These are phyloP conservation scores for Sylvilagus floridanus DNA, from an alignment of 2,797 vertebrate genomes.

Conservation along the genomic window DNA sequence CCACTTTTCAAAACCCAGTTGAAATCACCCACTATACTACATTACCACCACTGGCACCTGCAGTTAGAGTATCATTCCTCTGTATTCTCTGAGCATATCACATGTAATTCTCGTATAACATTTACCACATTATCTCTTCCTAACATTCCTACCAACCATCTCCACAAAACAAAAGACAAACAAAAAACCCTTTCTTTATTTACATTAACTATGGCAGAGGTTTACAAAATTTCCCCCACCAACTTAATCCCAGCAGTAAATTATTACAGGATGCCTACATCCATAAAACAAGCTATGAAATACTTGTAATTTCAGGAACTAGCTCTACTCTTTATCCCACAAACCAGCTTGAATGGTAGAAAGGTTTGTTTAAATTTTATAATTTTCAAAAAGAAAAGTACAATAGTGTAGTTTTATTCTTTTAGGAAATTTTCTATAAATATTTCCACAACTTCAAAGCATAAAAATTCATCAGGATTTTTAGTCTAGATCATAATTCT, in stretches of 20 bases:
- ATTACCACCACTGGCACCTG: background rate
- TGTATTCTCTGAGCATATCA: background rate
- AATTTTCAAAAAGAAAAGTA: slow-evolving; percentile 19
- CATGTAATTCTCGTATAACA: background rate
- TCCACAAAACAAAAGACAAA: background rate
- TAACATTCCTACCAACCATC: background rate
- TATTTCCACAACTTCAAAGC: slow-evolving; percentile 30
- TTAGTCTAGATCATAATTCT: background rate
- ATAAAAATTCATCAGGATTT: slow-evolving; percentile 42
- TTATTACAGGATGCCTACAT: background rate
- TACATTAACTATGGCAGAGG: background rate
- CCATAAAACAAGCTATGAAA: background rate
- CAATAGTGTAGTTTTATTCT: background rate
- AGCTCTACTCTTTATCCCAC: slow-evolving; percentile 12
- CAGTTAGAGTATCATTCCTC: background rate
- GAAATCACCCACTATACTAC: slow-evolving; percentile 10
- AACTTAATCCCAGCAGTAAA: background rate
- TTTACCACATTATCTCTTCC: slow-evolving; percentile 12
- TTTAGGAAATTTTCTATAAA: background rate
- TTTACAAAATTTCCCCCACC: background rate
- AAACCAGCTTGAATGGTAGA: background rate
- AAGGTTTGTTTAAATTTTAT: slow-evolving; percentile 37
- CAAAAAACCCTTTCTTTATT: background rate
- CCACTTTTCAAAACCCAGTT: slow-evolving; percentile 29
- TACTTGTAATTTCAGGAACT: background rate